These are phyloP conservation scores for Drosophila ustulata DNA, from an alignment of 2,888 invertebrate genomes.

Conservation along the genomic window DNA sequence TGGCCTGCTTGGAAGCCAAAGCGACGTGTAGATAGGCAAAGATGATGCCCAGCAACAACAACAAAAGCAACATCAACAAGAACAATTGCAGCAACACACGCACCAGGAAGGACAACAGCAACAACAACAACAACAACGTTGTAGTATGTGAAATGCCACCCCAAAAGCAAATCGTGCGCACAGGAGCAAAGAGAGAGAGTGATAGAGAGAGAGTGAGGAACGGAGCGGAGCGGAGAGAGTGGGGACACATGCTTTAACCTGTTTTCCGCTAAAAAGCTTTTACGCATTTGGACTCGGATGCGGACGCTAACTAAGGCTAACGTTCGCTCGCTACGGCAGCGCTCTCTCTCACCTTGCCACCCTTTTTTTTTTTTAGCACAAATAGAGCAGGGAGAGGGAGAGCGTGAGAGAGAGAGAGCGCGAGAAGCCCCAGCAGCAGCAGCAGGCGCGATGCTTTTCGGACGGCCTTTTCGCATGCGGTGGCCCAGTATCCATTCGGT, in stretches of 20 bases:
- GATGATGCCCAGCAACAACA: conserved; percentile 62
- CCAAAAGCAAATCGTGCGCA: conserved; percentile 68
- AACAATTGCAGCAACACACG: conserved; percentile 39
- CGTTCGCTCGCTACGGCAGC: conserved; percentile 14
- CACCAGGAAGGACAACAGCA: conserved; percentile 50
- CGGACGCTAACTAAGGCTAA: conserved; percentile 1
- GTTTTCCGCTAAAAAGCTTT: conserved; percentile 72
- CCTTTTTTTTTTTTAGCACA: conserved; percentile 55
- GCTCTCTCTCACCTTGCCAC: conserved; percentile 59
- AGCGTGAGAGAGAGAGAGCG: conserved; percentile 1
- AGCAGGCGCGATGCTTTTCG: conserved; percentile 42
- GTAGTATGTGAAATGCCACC: conserved; percentile 67
- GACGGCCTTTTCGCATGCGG: conserved; percentile 60
- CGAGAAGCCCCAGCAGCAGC: conserved; percentile 42
- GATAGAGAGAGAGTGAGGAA: conserved; percentile 12
- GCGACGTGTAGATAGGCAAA: conserved; percentile 53
- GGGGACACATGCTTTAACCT: conserved; percentile 75
- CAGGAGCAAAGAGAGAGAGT: conserved; percentile 15
- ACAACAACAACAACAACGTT: not conserved
- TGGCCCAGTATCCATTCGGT: conserved; percentile 85
- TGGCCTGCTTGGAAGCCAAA: conserved; percentile 71
- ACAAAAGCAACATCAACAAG: conserved; percentile 39
- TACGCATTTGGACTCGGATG: conserved; percentile 63
- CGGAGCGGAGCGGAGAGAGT: conserved; percentile 28
- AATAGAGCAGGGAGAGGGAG: conserved; percentile 39